Percentiles rank a stretch among this genome's conserved stretches.
These are phyloP conservation scores for Pogona vitticeps DNA, from an alignment of 2,113 vertebrate species.

Conservation along the genomic window DNA sequence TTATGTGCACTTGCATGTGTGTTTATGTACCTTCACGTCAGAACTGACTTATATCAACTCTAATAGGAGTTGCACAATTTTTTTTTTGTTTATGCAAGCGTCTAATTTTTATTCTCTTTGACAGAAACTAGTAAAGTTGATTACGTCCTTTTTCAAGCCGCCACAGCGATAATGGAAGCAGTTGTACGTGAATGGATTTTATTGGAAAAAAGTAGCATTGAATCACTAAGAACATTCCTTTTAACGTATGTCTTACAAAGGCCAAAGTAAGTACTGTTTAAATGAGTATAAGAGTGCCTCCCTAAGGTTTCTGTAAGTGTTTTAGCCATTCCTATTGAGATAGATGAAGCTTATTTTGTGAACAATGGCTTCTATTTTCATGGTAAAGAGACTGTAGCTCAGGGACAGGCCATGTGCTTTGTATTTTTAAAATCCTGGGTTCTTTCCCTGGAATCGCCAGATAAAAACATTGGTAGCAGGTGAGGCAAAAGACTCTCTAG, in stretches of 20 bases:
- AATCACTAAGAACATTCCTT: constrained; percentile 96
- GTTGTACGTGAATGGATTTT: constrained; percentile 98
- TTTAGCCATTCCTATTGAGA: not conserved
- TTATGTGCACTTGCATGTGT: not conserved
- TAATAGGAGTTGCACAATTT: constrained; percentile 19
- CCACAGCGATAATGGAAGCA: constrained; percentile 98
- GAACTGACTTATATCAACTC: not conserved
- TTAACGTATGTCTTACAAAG: constrained; percentile 98
- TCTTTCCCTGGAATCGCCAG: not conserved
- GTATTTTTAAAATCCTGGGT: not conserved
- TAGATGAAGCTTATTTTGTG: not conserved
- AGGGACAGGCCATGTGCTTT: not conserved
- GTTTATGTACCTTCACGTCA: not conserved
- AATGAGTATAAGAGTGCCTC: not conserved
- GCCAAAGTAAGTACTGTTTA: constrained; percentile 87
- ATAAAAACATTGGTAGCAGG: not conserved
- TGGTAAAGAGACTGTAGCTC: not conserved
- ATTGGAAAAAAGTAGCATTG: constrained; percentile 94
- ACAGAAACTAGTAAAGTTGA: constrained; percentile 99
- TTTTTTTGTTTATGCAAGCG: constrained; percentile 44
- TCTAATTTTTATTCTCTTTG: constrained; percentile 47
- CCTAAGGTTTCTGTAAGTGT: not conserved
- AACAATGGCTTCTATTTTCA: not conserved
- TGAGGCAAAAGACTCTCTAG: not conserved
- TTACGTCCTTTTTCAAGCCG: constrained; percentile 98